Base-by-base conservation (phyloP, 1,140 invertebrate species). In the Trachymyrmex septentrionalis region DNA sequence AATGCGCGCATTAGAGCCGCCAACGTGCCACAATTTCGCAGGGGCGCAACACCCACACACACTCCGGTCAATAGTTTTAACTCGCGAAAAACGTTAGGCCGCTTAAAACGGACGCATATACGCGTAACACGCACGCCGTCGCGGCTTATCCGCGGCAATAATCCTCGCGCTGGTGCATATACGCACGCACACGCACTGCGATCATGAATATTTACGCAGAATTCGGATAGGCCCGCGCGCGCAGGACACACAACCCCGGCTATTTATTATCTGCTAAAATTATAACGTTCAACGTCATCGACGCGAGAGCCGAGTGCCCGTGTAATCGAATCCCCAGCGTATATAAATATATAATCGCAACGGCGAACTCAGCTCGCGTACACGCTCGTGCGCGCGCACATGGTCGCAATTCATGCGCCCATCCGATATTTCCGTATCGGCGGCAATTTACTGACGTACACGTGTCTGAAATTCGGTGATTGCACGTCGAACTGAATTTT, bases 181-280 rank as follows among this genome's bases (percentile, higher is more conserved):
- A 64, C 59, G 27, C 69, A 75, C 24, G 55, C 57, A 24, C 57
- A 63, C 44, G 57, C 61, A 21, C n/a, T 30, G 16, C 82, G 44
- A 12, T 30, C 53, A 87, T 78, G 86, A 86, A 87, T 87, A 87
- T 88, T 89, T 88, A 89, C 72, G n/a, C 64, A 30, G 61, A 61
- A 63, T 61, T 24, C 69, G 10, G 38, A 21, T n/a, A 50, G 55
- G 55, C 30, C 27, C 76, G 57, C 21, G 38, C 38, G 67, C 34
- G 67, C 61, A 73, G 66, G 66, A 72, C 61, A 66, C 44, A 38
- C 77, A 81, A 19, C 48, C 64, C 76, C 66, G 59, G 67, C 88
- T 88, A 85, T 89, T 88, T 88, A 89, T 84, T 88, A 89, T 89
- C 76, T 64, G 87, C 76, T 88, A 88, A 89, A 89, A 89, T 89